Evolutionary conservation across 2,888 invertebrate species (phyloP), one percentile per base, ranked within the genome.

Genomic region (Girardia tigrina): DNA sequence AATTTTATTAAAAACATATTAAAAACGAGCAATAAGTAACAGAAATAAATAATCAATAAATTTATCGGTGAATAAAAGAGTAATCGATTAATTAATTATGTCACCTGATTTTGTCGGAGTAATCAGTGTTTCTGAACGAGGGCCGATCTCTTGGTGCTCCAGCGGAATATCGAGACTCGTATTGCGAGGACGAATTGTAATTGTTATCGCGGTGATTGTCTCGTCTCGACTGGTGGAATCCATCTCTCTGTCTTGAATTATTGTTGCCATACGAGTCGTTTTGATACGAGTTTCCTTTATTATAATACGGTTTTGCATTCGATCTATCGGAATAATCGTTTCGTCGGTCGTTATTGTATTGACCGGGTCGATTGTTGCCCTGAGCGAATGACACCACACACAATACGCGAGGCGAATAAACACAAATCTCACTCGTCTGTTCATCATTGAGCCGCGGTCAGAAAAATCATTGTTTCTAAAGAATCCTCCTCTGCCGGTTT

Each of bases 341-440:
- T 6, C 56, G 56, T n/a, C 56, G n/a, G 23, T 56, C 56, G 23
- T 56, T 23, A 56, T n/a, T 56, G 23, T 56, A 56, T 16, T 4
- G 56, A n/a, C n/a, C n/a, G 6, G 56, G 56, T 56, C 56, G 56
- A 56, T 56, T n/a, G n/a, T n/a, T 56, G n/a, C 56, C 56, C 56
- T 56, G 23, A 4, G 23, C 23, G 4, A 20, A 56, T 56, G 56
- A 56, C 4, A 56, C 4, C 8, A 56, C 16, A 16, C 20, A 56
- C n/a, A 16, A 6, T 56, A 6, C n/a, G n/a, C 56, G n/a, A n/a
- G n/a, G 56, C n/a, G 4, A 56, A 4, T 4, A 56, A 12, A 16
- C 20, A 56, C n/a, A 16, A 6, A 20, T n/a, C n/a, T 56, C 56
- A 12, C n/a, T 56, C n/a, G 20, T 56, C 56, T 56, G n/a, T 23